Percentiles rank a stretch among this genome's conserved stretches.
phyloP scores from a whole-genome alignment of 92 coral and sea anemone genomes.

The Muricea muricata region DNA sequence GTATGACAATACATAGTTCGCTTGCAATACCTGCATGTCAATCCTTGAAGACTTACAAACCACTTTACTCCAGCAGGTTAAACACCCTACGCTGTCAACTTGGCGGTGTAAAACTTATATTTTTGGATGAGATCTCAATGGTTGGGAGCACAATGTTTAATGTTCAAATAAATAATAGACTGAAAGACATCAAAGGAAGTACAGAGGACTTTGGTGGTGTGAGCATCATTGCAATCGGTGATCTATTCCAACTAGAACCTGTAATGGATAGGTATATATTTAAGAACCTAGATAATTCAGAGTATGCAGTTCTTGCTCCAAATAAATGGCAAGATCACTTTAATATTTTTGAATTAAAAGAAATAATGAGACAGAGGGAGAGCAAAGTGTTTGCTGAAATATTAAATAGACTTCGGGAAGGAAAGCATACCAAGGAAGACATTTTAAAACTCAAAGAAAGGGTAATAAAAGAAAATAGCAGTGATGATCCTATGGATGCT shows the following conservation, averaged over 20 bases:
- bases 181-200: not conserved
- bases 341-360: constrained; percentile 49
- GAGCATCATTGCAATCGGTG: not conserved
- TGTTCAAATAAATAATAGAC: not conserved
- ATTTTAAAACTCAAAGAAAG: not conserved
- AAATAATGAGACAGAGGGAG: constrained; percentile 15
- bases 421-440: not conserved
- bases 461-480: constrained; percentile 32
- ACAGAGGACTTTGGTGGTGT: not conserved
- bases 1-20: constrained; percentile 64
- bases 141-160: too few species aligned
- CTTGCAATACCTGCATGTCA: constrained; percentile 69
- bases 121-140: too few species aligned
- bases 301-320: constrained; percentile 32
- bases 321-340: constrained; percentile 34
- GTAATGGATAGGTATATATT: constrained; percentile 65
- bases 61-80: constrained; percentile 65
- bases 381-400: constrained; percentile 62
- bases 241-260: constrained; percentile 2
- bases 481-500: constrained; percentile 34
- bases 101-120: constrained; percentile 24
- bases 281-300: not conserved
- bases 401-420: constrained; percentile 38
- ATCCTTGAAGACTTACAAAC: constrained; percentile 11
- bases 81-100: constrained; percentile 58